A percentile compares a stretch with the other conserved stretches of the same genome.
Conservation (phyloP, 1,140 invertebrate genomes). For the Gyrodactylus salaris region DNA sequence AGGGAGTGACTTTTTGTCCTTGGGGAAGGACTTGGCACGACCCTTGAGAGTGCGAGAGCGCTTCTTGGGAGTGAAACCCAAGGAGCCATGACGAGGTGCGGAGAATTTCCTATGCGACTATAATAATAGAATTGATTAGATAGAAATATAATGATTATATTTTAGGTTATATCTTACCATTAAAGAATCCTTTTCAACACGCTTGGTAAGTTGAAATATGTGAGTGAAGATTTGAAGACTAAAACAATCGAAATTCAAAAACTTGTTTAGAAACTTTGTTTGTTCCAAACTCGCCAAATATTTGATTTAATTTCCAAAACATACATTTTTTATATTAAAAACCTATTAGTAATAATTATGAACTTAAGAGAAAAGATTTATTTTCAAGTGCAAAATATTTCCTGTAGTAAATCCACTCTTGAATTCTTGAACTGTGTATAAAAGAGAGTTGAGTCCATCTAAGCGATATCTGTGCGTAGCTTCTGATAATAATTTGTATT, state of each 20-base stretch:
- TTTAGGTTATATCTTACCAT: not conserved
- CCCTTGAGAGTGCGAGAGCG: slow-evolving; percentile 67
- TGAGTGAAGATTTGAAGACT: not conserved
- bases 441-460: not conserved
- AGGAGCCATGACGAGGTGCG: slow-evolving; percentile 88
- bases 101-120: slow-evolving; percentile 94
- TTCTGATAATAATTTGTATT: not conserved
- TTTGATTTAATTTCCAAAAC: not conserved
- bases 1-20: slow-evolving; percentile 73
- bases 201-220: not conserved
- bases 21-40: slow-evolving; percentile 97
- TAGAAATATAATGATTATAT: not conserved
- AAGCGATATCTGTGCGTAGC: not conserved
- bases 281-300: not conserved
- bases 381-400: not conserved
- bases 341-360: not conserved
- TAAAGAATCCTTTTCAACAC: not conserved
- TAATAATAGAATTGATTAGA: not conserved
- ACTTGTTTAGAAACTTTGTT: not conserved
- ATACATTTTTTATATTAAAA: not conserved
- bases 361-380: not conserved
- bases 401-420: not conserved
- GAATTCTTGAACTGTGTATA: not conserved
- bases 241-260: not conserved
- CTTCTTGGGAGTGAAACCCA: slow-evolving; percentile 98